Evolutionary conservation across 2,113 vertebrate species (phyloP), one percentile per base, ranked within the genome.

Genomic region (Tringa solitaria): DNA sequence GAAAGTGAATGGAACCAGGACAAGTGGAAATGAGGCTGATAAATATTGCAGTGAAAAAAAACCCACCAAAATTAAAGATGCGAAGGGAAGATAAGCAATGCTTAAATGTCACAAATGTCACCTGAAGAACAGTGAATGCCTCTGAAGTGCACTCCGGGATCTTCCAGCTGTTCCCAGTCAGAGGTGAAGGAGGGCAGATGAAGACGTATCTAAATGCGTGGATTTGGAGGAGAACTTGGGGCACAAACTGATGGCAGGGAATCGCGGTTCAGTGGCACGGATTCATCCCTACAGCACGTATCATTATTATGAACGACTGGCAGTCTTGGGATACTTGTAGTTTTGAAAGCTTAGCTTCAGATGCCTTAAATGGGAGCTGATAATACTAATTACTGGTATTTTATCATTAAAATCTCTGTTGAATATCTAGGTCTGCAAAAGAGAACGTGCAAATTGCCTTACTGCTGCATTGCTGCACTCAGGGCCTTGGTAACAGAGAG

Each of bases 181-280:
- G 60, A 45, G 33, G 33, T 14, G n/a, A 51, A 14, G 32, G 32
- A 28, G 41, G 11, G 10, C 39, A 83, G 63, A 15, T 24, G 21
- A 50, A 50, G 26, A 24, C 3, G 9, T 5, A 8, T 2, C 3
- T 6, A 32, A 70, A 37, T 6, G 2, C 4, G 11, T 1, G 0
- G 7, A 2, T 26, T 68, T 48, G 74, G 61, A 60, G 14, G 6
- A 53, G 45, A 60, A 60, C 21, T 19, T 46, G 41, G 28, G 37
- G 26, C n/a, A 41, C 37, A 41, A 15, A 19, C 12, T 11, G 15
- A n/a, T 7, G 32, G 27, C 24, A 45, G 11, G 12, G 14, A 86
- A 51, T 18, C 1, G 12, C 0, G 8, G 2, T 19, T 61, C 53
- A 13, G 6, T 23, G 33, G 30, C 54, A 48, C 2, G 19, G 43